Base-by-base conservation (phyloP, 2,113 vertebrate species). In the Psettodes erumei region DNA sequence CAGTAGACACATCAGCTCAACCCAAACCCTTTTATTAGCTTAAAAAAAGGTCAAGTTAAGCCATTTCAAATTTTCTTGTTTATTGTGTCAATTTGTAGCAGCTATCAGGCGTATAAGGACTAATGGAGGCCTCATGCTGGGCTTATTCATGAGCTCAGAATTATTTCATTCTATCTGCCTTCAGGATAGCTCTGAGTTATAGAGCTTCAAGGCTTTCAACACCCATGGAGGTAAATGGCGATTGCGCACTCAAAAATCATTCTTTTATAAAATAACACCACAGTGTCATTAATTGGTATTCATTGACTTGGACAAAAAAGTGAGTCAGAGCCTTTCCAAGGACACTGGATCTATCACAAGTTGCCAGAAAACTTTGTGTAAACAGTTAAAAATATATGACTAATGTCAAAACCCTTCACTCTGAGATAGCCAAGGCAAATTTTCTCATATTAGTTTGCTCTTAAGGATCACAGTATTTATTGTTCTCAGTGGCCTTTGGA, bases 71-170 rank as follows among this genome's bases (percentile, higher is more conserved):
- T 71, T 80, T 85, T 73, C 4, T 27, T 82, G 40, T 86, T 70
- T 74, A 77, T 60, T 28, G 45, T 53, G 74, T 79, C 71, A 82
- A 66, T 81, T 82, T 82, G 65, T 55, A 62, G 28, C 71, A 79
- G 75, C 82, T 88, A 79, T 88, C 85, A 78, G 65, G 32, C 45
- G 0, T 35, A 37, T 47, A 60, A 79, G 67, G 61, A 76, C 83
- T 86, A 90, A 88, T 88, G 77, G 75, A 83, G 61, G 83, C 50
- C 58, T 75, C 85, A 79, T 18, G 48, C 85, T 83, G 78, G 43
- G 54, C 79, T 88, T 81, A 83, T 84, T 85, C 67, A 87, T 73
- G 72, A 87, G 67, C 70, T 56, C 19, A 43, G 35, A 78, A 69
- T 82, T 60, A 42, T 50, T 67, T 66, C 47, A 74, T 64, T 85